Conservation (phyloP, 2,888 invertebrate genomes). For the Pseudococcus longispinus region DNA sequence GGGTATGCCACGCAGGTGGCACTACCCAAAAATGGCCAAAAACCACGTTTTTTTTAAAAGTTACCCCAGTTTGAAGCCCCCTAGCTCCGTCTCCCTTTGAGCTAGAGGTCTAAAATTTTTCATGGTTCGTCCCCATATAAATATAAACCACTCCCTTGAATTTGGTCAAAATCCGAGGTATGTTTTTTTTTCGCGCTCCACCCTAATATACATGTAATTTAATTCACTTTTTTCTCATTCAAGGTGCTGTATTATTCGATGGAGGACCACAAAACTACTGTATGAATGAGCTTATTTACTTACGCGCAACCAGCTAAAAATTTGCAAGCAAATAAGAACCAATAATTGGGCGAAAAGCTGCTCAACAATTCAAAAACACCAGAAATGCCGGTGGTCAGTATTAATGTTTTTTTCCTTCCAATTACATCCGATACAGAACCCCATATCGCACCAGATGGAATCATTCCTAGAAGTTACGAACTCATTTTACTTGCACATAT, state of each 20-base stretch:
- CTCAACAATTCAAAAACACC: constrained; percentile 71
- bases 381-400: constrained; percentile 72
- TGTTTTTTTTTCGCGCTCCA: no score
- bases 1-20: no score
- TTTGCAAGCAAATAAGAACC: constrained; percentile 72
- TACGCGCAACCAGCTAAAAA: constrained; percentile 78
- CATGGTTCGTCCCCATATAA: no score
- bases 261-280: no score
- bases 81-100: no score
- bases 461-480: constrained; percentile 70
- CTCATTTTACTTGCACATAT: background rate
- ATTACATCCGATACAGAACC: constrained; percentile 78
- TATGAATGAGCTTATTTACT: constrained; percentile 63
- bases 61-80: no score
- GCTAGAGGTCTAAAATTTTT: no score
- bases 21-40: no score
- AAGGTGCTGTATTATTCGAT: background rate
- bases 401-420: constrained; percentile 73
- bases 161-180: no score
- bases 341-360: constrained; percentile 72
- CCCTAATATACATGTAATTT: no score
- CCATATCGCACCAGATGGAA: constrained; percentile 77
- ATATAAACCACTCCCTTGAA: no score
- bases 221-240: background rate
- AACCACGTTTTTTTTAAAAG: no score